Base-by-base conservation (phyloP, 2,797 vertebrate species). In the Lacerta viridis region DNA sequence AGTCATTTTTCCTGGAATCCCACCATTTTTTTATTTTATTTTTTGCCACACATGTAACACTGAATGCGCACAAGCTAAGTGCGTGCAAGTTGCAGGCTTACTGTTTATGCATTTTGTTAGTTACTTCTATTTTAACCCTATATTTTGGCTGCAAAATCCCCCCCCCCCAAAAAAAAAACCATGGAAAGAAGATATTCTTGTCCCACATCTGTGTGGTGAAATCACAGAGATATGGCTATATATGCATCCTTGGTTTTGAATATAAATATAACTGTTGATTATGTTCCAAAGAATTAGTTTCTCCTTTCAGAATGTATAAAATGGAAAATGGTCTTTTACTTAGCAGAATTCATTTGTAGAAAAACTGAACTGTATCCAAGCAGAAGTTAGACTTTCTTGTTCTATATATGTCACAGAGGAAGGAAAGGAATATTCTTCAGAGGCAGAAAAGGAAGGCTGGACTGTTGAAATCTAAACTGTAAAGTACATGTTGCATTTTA, bases 391-490 rank as follows among this genome's bases (percentile, higher is more conserved):
- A 80, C 23, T 64, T 90, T 59, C 91, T 90, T 90, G 7, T 88
- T 55, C 83, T 0, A 0, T 87, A 55, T 69, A 71, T 75, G 80
- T 27, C 71, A 61, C 4, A 90, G 91, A 89, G 75, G 91, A 93
- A 2, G 69, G 88, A 93, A 71, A 39, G 8, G 1, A 72, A 59
- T 50, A 81, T 84, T 90, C 72, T 83, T 81, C 76, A 75, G 41
- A 93, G 92, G 78, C 75, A 91, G 77, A 93, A 87, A 41, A 20
- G 77, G 76, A 93, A 94, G 78, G 75, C 72, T 66, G 71, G 66
- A 0, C 77, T 88, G 23, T 87, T 92, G 82, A 93, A 94, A 92
- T 91, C 76, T 92, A 92, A 91, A 86, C 86, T 87, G 55, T 81
- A 75, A 64, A 88, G 81, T 68, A 86, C 89, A 83, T 89, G 90